Base-by-base conservation (phyloP, 1,140 invertebrate species). In the Centruroides sculpturatus region DNA sequence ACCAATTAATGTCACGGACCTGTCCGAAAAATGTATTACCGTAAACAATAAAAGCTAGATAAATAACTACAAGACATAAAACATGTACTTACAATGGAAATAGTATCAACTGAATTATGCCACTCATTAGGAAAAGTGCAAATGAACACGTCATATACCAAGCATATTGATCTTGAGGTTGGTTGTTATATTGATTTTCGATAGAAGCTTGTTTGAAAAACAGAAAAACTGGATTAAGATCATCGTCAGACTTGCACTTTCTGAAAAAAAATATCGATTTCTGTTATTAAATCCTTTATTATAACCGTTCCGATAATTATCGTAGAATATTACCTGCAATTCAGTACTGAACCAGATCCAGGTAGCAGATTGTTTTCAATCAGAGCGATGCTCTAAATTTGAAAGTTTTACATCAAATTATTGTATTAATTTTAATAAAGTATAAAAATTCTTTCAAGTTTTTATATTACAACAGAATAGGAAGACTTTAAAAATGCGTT, bases 301-400 rank as follows among this genome's bases (percentile, higher is more conserved):
- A 8, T 41, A 41, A 6, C 41, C 5, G 41, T 6, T 6, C 5
- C 41, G 5, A 41, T 41, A 41, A 41, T 41, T 41, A 41, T 41
- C 8, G 8, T 41, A 41, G 77, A 41, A 41, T 41, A 41, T 79
- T 72, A 86, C 85, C 81, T 83, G 72, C 81, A 80, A 67, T 86
- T 80, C 50, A 83, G 79, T 63, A 83, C 86, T 10, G 78, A 79
- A 51, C 79, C 80, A 66, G 81, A 80, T 69, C 83, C 83, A 46
- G 85, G 82, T 55, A 90, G 70, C 58, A 92, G 74, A 77, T 89
- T 89, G 35, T 87, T 86, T 73, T 91, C 88, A 61, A 91, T 90
- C 83, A 89, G 58, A 3, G 86, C 85, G 58, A 91, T 81, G 69
- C 87, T 91, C 89, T 92, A 77, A 64, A 82, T 69, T 70, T 60